Base-by-base conservation (phyloP, 2,888 invertebrate species). In the Homarus gammarus region DNA sequence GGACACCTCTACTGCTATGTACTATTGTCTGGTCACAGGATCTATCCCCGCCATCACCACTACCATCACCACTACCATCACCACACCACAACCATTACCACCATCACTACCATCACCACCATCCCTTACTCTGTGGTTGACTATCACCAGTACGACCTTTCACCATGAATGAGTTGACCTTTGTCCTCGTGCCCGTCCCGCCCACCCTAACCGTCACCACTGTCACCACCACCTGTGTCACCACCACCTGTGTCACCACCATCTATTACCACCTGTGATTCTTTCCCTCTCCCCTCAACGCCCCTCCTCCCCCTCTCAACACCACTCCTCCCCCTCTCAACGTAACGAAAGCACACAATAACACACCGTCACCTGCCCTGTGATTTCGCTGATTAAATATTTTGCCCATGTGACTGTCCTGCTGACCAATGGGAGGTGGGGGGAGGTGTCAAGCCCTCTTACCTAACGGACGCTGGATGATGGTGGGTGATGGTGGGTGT, bases 1-100 rank as follows among this genome's bases (percentile, higher is more conserved):
- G n/a, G n/a, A n/a, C n/a, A n/a, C n/a, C n/a, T n/a, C n/a, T n/a
- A n/a, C 5, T 70, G 10, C 31, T 18, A 31, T 31, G 6, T 36
- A 70, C 40, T n/a, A 73, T 38, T 31, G 6, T 6, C 68, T 6
- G 5, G 5, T 18, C n/a, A n/a, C 68, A 64, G 27, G 6, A 18
- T 6, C 6, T 64, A 6, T 27, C 22, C 70, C 31, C 31, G 31
- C 15, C 70, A 18, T 22, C 10, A 0, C 31, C 70, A 27, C 70
- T 70, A 27, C 31, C 31, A 70, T 22, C 27, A n/a, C 70, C n/a
- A 1, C 68, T 68, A 68, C 31, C 0, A 64, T 64, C 68, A 64
- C 68, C 68, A 64, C 68, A 75, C 75, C 75, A 75, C 75, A 2
- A 75, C 8, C 40, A 75, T 22, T 64, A 64, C 68, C 68, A 64